Percentiles rank a stretch among this genome's conserved stretches.
These are phyloP conservation scores for Drosophila diplacantha DNA, from an alignment of 2,888 invertebrate genomes.

Conservation along the genomic window DNA sequence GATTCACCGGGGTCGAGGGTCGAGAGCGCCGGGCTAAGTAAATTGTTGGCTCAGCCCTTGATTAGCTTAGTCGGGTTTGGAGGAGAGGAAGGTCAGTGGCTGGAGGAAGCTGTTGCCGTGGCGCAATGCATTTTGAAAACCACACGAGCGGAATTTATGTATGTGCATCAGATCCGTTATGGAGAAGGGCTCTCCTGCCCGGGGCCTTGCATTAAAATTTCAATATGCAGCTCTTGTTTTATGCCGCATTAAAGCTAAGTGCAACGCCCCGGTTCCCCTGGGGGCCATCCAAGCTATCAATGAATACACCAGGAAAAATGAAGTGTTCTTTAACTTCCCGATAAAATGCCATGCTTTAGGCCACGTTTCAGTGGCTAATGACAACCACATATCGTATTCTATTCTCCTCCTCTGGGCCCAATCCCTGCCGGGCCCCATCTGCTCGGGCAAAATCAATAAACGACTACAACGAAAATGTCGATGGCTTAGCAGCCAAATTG, in stretches of 20 bases:
- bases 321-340: conserved; percentile 33
- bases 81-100: conserved; percentile 16
- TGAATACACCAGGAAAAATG: conserved; percentile 7
- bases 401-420: not conserved
- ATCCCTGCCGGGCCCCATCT: conserved; percentile 2
- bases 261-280: conserved; percentile 11
- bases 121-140: conserved; percentile 64
- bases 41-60: conserved; percentile 69
- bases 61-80: conserved; percentile 58
- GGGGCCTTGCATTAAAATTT: conserved; percentile 32
- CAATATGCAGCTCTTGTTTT: conserved; percentile 24
- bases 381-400: conserved; percentile 19
- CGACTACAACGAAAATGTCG: conserved; percentile 51
- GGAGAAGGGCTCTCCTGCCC: conserved; percentile 5
- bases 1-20: conserved; percentile 5
- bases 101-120: conserved; percentile 27
- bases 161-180: conserved; percentile 31
- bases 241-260: conserved; percentile 37
- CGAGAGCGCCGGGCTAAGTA: conserved; percentile 56
- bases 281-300: not conserved
- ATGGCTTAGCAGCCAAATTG: conserved; percentile 72
- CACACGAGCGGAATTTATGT: conserved; percentile 68
- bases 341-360: conserved; percentile 26
- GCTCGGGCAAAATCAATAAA: conserved; percentile 66
- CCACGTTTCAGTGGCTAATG: conserved; percentile 20